Percentiles rank a stretch among this genome's conserved stretches.
These are phyloP conservation scores for Ditylenchus weischeri DNA, from an alignment of 2,888 invertebrate genomes.

Conservation along the genomic window DNA sequence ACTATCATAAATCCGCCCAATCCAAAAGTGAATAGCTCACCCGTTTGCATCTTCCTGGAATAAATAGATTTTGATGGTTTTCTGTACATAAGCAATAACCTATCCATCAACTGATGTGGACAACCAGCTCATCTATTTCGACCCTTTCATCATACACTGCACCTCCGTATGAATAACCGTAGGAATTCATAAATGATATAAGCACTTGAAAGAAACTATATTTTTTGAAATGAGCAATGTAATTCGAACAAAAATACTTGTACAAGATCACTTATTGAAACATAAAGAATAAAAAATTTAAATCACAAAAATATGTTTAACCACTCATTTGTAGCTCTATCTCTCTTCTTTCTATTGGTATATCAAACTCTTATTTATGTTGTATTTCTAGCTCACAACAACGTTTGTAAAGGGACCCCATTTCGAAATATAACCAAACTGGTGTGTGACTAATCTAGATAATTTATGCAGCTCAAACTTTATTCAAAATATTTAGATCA, in stretches of 20 bases:
- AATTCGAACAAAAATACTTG: not conserved
- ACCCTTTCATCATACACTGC: slow-evolving; percentile 4
- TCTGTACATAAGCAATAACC: not conserved
- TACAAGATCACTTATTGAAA: not conserved
- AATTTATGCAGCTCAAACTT: too few species aligned
- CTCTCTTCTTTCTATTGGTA: too few species aligned
- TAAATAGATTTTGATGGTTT: not conserved
- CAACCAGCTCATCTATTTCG: slow-evolving; percentile 21
- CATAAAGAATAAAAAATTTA: too few species aligned
- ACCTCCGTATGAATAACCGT: slow-evolving; percentile 1
- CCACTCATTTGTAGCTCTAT: too few species aligned
- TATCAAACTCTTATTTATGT: too few species aligned
- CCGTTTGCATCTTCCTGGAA: slow-evolving; percentile 31
- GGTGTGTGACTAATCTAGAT: too few species aligned
- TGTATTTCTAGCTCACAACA: too few species aligned
- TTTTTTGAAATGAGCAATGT: not conserved
- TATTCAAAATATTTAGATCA: too few species aligned
- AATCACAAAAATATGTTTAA: too few species aligned
- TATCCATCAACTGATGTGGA: slow-evolving; percentile 13
- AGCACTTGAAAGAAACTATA: not conserved
- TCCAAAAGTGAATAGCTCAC: slow-evolving; percentile 30
- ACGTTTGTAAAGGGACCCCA: too few species aligned
- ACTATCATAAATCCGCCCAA: slow-evolving; percentile 24
- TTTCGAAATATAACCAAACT: too few species aligned
- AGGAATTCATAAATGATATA: slow-evolving; percentile 3